A percentile compares a stretch with the other conserved stretches of the same genome.
These are phyloP conservation scores for Junco hyemalis DNA, from an alignment of 2,113 vertebrate species.

Conservation along the genomic window DNA sequence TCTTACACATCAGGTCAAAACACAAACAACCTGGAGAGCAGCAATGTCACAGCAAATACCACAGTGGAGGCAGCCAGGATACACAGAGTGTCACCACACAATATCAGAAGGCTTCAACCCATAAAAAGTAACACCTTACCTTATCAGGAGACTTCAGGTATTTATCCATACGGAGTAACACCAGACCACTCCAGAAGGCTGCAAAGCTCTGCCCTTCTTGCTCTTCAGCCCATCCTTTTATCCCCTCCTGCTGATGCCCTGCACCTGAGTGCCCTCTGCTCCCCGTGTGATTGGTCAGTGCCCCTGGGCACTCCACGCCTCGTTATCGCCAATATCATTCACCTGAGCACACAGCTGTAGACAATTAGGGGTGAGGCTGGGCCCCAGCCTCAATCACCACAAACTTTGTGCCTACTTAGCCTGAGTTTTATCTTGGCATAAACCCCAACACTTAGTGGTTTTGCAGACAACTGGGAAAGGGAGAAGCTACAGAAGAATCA, in stretches of 20 bases:
- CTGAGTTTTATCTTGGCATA: background rate
- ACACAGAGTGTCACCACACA: background rate
- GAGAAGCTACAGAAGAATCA: background rate
- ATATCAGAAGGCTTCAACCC: background rate
- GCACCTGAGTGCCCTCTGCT: background rate
- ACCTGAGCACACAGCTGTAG: background rate
- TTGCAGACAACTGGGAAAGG: background rate
- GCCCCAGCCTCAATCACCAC: background rate
- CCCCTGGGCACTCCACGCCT: background rate
- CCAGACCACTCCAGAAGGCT: accelerated
- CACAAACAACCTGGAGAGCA: background rate
- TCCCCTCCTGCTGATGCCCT: background rate
- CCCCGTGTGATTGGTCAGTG: background rate
- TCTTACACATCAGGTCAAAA: background rate
- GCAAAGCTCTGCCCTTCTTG: background rate
- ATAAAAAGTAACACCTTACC: background rate
- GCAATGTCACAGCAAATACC: background rate
- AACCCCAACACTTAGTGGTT: background rate
- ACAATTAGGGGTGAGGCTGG: background rate
- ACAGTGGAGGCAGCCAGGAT: background rate
- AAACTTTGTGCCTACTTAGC: background rate
- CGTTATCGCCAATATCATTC: background rate
- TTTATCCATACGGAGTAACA: background rate
- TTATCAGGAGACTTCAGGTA: background rate
- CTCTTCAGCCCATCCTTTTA: background rate